Evolutionary conservation across 2,113 vertebrate genomes (phyloP).

Genomic region (Ardeotis arabs): DNA sequence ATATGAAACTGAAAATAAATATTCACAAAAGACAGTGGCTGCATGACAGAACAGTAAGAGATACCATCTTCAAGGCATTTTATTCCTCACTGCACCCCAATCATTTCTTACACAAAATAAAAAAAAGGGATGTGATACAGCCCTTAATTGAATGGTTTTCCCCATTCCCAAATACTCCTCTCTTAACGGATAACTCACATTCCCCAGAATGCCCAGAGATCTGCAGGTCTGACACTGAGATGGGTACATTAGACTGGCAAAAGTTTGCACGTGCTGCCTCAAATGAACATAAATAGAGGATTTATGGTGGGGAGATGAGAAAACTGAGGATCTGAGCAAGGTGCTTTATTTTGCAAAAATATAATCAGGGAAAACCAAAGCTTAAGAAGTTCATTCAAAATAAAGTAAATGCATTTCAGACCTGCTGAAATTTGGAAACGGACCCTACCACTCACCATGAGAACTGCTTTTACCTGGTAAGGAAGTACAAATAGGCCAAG

Average conservation of each 20-base stretch:
- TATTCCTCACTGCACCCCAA: not conserved
- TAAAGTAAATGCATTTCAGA: not conserved
- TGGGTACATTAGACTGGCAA: not conserved
- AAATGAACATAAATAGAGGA: not conserved
- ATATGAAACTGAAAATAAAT: not conserved
- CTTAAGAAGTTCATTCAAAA: not conserved
- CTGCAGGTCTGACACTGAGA: not conserved
- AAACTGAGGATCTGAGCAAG: not conserved
- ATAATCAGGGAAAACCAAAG: not conserved
- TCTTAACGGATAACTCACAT: not conserved
- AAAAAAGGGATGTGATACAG: fast-evolving
- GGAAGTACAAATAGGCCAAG: not conserved
- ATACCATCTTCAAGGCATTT: not conserved
- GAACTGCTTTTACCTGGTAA: not conserved
- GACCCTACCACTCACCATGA: not conserved
- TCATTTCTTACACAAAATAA: not conserved
- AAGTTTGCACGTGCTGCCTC: not conserved
- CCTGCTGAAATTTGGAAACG: not conserved
- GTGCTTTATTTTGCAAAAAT: not conserved
- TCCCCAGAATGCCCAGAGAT: not conserved
- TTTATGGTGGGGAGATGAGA: not conserved
- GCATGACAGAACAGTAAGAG: not conserved
- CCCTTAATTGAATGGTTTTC: not conserved
- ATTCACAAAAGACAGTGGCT: not conserved
- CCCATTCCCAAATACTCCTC: not conserved